Percentiles rank a stretch among this genome's conserved stretches.
Evolutionary conservation across 2,888 invertebrate genomes (phyloP).

Genomic region (Acleris holmiana): DNA sequence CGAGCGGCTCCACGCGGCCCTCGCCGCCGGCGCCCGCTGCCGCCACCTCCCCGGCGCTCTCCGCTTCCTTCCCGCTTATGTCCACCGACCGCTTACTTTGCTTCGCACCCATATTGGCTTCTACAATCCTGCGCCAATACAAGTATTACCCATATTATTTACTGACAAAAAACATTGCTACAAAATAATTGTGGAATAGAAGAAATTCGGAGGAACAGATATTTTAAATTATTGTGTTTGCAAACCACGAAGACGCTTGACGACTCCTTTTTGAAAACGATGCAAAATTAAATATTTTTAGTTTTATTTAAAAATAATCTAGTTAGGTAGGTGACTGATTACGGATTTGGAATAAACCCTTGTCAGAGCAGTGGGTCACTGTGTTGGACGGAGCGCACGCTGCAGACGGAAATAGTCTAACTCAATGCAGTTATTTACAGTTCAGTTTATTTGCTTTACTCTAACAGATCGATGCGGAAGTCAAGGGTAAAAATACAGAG

Average conservation of each 20-base stretch:
- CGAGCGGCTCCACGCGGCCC: slow-evolving; percentile 91
- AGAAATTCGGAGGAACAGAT: no score
- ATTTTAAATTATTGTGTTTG: no score
- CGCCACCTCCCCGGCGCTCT: slow-evolving; percentile 82
- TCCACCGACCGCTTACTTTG: slow-evolving; percentile 95
- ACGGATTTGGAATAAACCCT: slow-evolving; percentile 65
- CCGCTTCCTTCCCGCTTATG: slow-evolving; percentile 89
- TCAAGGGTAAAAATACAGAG: neutral
- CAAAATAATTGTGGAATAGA: neutral
- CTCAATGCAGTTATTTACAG: slow-evolving; percentile 27
- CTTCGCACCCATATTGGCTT: slow-evolving; percentile 90
- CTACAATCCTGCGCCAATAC: slow-evolving; percentile 49
- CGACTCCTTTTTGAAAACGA: no score
- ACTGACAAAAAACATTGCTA: neutral
- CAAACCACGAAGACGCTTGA: no score
- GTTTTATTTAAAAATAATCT: slow-evolving; percentile 54
- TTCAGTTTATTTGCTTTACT: slow-evolving; percentile 18
- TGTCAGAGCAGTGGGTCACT: slow-evolving; percentile 76
- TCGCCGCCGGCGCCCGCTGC: slow-evolving; percentile 85
- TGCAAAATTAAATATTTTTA: neutral
- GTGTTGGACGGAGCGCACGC: slow-evolving; percentile 55
- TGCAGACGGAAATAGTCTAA: slow-evolving; percentile 62
- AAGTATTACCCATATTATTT: neutral
- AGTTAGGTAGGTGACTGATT: slow-evolving; percentile 54
- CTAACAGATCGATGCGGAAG: neutral